Percentiles rank a stretch among this genome's conserved stretches.
phyloP scores from a whole-genome alignment of 2,113 vertebrate species.

The Cephalophus harveyi region DNA sequence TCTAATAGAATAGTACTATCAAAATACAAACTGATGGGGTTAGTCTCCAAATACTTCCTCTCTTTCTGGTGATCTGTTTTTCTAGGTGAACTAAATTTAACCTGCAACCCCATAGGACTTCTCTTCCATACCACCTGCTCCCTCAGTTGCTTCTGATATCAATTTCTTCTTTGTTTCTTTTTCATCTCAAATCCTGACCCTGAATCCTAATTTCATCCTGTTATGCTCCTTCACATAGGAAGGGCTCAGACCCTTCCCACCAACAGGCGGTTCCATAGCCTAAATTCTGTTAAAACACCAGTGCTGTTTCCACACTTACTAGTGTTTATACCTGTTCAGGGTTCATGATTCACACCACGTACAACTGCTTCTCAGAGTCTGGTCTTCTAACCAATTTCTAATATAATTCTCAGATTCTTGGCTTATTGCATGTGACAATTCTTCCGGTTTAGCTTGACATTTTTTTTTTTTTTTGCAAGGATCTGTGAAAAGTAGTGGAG shows the following conservation, averaged over 20 bases:
- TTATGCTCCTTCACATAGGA: background rate
- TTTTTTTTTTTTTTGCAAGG: background rate
- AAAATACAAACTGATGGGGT: background rate
- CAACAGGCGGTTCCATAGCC: background rate
- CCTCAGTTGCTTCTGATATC: background rate
- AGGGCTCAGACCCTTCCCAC: background rate
- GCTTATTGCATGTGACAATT: background rate
- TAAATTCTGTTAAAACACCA: background rate
- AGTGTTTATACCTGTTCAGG: background rate
- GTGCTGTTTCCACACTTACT: background rate
- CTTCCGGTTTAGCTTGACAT: background rate
- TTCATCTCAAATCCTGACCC: background rate
- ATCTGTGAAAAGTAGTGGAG: background rate
- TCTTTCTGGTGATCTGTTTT: background rate
- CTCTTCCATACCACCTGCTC: background rate
- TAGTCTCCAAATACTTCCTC: background rate
- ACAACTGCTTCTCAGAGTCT: background rate
- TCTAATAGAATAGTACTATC: background rate
- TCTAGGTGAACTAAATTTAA: background rate
- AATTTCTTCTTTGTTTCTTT: background rate
- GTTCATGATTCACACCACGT: background rate
- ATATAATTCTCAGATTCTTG: background rate
- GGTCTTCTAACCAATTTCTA: background rate
- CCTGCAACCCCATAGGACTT: background rate
- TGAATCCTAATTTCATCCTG: conserved; percentile 5